Evolutionary conservation across 2,888 invertebrate species (phyloP).

Genomic region (Enoplolaimus lenunculus): DNA sequence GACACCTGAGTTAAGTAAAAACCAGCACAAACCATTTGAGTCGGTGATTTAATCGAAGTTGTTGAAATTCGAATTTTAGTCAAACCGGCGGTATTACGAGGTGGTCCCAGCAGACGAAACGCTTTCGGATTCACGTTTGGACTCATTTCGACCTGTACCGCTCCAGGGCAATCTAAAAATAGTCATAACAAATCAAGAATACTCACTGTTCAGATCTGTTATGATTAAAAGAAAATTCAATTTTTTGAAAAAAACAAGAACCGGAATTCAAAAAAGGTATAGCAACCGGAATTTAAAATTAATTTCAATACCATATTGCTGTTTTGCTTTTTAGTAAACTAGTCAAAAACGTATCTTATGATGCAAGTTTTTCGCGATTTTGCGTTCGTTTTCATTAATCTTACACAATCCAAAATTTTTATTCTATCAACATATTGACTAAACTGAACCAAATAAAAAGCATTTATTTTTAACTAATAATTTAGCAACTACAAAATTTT

Average conservation of each 20-base stretch:
- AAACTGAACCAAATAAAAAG: no score
- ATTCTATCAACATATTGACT: no score
- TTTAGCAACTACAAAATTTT: no score
- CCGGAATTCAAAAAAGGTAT: not conserved
- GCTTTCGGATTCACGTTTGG: constrained; percentile 24
- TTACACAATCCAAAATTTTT: no score
- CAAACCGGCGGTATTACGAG: constrained; percentile 22
- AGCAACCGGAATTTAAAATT: no score
- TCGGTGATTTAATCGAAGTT: constrained; percentile 23
- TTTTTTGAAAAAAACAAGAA: not conserved
- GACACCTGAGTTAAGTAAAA: not conserved
- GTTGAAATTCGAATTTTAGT: constrained; percentile 24
- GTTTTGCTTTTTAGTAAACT: no score
- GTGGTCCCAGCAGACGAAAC: constrained; percentile 24
- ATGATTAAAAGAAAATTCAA: not conserved
- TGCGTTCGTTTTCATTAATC: no score
- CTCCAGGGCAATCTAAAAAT: constrained; percentile 24
- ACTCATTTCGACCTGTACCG: constrained; percentile 30
- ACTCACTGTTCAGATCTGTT: not conserved
- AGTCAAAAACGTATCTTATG: no score
- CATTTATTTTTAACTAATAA: no score
- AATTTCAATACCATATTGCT: no score
- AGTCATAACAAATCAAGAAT: constrained; percentile 8
- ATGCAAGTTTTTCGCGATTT: no score
- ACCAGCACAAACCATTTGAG: constrained; percentile 20